Evolutionary conservation across 2,113 vertebrate species (phyloP).

Genomic region (Vulpes vulpes): DNA sequence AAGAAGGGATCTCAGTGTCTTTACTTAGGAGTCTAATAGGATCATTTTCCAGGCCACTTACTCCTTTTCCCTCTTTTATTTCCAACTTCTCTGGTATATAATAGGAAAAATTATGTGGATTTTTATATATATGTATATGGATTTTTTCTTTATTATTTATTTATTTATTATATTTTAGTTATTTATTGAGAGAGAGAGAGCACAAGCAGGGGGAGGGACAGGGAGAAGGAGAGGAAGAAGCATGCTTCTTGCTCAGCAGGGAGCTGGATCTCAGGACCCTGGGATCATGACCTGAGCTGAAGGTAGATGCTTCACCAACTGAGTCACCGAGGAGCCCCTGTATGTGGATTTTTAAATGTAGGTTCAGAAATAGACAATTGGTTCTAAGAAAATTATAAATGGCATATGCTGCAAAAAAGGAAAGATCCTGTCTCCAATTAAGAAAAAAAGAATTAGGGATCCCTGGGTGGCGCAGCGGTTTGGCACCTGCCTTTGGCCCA

Average conservation of each 20-base stretch:
- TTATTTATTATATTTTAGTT: background rate
- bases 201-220: background rate
- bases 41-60: background rate
- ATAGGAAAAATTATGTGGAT: background rate
- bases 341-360: background rate
- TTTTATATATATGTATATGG: background rate
- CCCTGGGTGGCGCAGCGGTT: no score
- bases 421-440: slow-evolving; percentile 6
- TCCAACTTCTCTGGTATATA: background rate
- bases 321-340: background rate
- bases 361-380: slow-evolving; percentile 29
- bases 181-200: background rate
- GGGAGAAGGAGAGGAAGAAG: background rate
- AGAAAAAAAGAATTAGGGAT: background rate
- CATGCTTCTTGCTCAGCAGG: background rate
- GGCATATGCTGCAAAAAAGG: background rate
- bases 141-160: background rate
- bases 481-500: no score
- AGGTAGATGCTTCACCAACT: background rate
- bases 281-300: background rate
- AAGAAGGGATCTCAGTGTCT: background rate
- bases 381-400: slow-evolving; percentile 62
- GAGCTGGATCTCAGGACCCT: background rate
- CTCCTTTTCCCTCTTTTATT: background rate
- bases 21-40: background rate